A percentile compares a stretch with the other conserved stretches of the same genome.
These are phyloP conservation scores for Brachionus manjavacas DNA, from an alignment of 1,140 invertebrate genomes.

Conservation along the genomic window DNA sequence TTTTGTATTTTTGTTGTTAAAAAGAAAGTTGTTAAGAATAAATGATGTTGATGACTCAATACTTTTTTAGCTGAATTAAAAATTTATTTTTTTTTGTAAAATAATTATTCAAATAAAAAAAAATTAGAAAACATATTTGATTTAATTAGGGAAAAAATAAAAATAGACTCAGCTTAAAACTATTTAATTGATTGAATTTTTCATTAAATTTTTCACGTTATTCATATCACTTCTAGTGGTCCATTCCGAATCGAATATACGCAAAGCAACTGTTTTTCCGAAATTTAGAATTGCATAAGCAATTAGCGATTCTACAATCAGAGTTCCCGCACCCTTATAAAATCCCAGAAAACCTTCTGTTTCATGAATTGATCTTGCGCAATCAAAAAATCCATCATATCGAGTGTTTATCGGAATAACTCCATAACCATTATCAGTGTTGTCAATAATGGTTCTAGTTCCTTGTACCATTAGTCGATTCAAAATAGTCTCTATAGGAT, in stretches of 20 bases:
- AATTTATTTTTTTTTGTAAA: too few species aligned
- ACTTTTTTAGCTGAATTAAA: too few species aligned
- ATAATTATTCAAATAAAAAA: too few species aligned
- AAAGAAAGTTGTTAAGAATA: too few species aligned
- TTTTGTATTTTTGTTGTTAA: too few species aligned
- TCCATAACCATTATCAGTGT: conserved; percentile 20
- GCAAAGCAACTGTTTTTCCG: neutral
- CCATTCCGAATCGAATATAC: conserved; percentile 38
- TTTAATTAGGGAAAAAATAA: too few species aligned
- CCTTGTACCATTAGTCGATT: conserved; percentile 36
- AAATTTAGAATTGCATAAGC: conserved; percentile 7
- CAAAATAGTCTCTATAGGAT: conserved; percentile 40
- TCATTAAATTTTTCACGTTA: conserved; percentile 33
- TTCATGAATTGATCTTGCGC: neutral
- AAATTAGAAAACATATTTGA: too few species aligned
- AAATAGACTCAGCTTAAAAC: too few species aligned
- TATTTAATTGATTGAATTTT: neutral
- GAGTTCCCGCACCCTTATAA: conserved; percentile 37
- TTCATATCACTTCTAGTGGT: conserved; percentile 1
- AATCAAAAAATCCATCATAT: conserved; percentile 43
- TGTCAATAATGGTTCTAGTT: conserved; percentile 38
- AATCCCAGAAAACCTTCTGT: conserved; percentile 33
- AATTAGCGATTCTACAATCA: neutral
- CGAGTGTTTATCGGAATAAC: conserved; percentile 35
- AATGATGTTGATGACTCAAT: too few species aligned